Conservation (phyloP, 2,797 vertebrate species). For the Dipus sagitta region DNA sequence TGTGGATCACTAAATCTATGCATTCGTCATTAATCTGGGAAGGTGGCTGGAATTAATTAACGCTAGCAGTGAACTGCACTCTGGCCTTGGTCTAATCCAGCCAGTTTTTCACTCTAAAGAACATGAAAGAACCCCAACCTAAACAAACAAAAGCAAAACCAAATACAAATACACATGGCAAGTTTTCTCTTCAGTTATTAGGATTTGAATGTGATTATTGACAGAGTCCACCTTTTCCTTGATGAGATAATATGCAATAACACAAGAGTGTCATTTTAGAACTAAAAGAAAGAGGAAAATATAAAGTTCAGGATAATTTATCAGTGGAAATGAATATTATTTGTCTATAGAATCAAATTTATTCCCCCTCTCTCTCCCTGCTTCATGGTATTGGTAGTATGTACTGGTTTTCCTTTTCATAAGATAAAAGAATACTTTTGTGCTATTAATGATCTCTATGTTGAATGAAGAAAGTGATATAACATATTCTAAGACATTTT, state of each 20-base stretch:
- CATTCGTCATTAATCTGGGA: constrained; percentile 65
- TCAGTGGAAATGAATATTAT: constrained; percentile 11
- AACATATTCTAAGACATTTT: constrained; percentile 47
- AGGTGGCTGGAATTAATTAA: constrained; percentile 74
- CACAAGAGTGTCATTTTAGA: not conserved
- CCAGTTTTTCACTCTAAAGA: constrained; percentile 74
- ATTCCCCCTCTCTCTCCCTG: not conserved
- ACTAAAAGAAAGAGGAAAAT: constrained; percentile 13
- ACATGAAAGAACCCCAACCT: constrained; percentile 55
- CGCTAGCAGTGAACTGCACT: constrained; percentile 63
- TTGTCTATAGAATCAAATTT: constrained; percentile 32
- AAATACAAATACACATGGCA: not conserved
- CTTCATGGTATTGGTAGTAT: not conserved
- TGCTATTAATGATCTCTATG: not conserved
- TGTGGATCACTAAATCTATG: constrained; percentile 50
- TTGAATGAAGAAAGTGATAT: not conserved
- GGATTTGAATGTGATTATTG: constrained; percentile 25
- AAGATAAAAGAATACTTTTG: not conserved
- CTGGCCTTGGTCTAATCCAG: constrained; percentile 77
- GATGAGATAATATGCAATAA: not conserved
- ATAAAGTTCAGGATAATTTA: constrained; percentile 7
- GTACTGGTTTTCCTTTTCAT: not conserved
- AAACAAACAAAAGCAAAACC: constrained; percentile 37
- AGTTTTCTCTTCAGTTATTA: constrained; percentile 26
- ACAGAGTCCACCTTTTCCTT: not conserved